Conservation (phyloP, 2,113 vertebrate species). For the Bufo bufo region DNA sequence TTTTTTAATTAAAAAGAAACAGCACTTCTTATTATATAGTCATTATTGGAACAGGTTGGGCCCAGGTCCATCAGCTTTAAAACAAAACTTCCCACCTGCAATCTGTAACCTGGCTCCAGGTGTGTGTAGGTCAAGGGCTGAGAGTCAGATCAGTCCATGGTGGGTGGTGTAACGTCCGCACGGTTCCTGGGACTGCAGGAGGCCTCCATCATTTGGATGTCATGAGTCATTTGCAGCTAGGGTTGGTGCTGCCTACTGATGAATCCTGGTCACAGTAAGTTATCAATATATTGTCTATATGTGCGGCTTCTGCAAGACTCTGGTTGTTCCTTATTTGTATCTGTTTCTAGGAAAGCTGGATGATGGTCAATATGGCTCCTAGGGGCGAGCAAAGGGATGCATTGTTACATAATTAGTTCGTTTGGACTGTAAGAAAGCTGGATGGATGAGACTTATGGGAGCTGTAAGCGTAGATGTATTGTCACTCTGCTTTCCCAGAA, state of each 20-base stretch:
- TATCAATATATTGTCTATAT: not conserved
- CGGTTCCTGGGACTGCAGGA: not conserved
- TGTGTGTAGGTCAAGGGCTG: not conserved
- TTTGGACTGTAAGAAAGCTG: too few relatives aligned
- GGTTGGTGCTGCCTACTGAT: not conserved
- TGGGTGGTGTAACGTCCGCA: not conserved
- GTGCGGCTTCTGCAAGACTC: not conserved
- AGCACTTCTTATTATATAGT: not conserved
- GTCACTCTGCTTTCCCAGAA: too few relatives aligned
- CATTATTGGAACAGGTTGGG: not conserved
- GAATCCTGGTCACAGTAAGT: slow-evolving; percentile 18
- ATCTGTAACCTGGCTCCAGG: slow-evolving; percentile 17
- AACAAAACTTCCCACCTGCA: not conserved
- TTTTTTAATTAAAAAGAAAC: too few relatives aligned
- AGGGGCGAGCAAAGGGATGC: too few relatives aligned
- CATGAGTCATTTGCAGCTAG: not conserved
- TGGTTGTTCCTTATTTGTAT: not conserved
- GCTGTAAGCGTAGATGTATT: too few relatives aligned
- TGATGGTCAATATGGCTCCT: too few relatives aligned
- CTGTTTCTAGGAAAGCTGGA: not conserved
- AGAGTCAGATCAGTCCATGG: not conserved
- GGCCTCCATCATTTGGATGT: not conserved
- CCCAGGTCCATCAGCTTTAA: not conserved
- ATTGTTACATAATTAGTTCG: too few relatives aligned
- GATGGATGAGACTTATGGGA: too few relatives aligned